These are phyloP conservation scores for Aptenodytes forsteri DNA, from an alignment of 2,113 vertebrate genomes.

Conservation along the genomic window DNA sequence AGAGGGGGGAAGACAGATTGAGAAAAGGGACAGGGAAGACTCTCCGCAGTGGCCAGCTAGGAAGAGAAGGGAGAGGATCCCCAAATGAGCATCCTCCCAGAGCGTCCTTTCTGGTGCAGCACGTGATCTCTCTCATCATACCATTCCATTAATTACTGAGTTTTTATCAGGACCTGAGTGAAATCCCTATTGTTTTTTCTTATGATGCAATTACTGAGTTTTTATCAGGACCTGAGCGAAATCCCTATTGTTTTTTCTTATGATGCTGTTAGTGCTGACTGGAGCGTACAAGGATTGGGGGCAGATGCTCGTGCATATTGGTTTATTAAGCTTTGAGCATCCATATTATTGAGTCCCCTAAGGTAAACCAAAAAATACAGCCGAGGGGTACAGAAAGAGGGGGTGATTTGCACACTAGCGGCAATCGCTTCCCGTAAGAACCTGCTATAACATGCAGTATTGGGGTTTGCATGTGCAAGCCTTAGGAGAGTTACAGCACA, in stretches of 20 bases:
- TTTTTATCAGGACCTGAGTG: background rate
- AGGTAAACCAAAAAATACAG: background rate
- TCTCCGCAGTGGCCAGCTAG: background rate
- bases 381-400: background rate
- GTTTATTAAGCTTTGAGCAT: background rate
- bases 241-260: background rate
- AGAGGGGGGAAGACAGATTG: background rate
- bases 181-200: background rate
- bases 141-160: too few species aligned
- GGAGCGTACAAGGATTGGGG: too few species aligned
- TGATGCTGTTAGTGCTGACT: background rate
- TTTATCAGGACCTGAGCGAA: background rate
- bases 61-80: background rate
- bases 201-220: background rate
- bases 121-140: background rate
- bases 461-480: background rate
- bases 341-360: background rate
- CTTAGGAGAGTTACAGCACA: background rate
- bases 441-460: accelerated
- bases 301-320: accelerated
- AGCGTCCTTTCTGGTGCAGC: background rate
- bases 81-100: background rate
- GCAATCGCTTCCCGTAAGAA: background rate
- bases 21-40: background rate
- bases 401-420: background rate